phyloP scores from a whole-genome alignment of 1,140 invertebrate genomes.

The Octopus bimaculoides region DNA sequence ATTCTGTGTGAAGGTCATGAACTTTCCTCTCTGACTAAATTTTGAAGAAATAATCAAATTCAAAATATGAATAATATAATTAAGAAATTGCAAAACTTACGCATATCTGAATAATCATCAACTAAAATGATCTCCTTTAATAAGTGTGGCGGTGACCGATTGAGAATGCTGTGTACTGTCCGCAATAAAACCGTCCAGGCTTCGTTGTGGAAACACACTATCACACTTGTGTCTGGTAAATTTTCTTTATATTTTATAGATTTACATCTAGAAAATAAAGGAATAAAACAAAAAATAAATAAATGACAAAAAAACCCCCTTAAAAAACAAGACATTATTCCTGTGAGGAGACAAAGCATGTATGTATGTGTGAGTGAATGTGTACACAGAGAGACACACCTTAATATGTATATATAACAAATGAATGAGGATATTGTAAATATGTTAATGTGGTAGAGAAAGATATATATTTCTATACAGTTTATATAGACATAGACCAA shows the following conservation, averaged over 20 bases:
- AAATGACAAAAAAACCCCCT: background rate
- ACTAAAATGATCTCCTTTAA: slow-evolving; percentile 86
- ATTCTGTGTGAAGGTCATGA: no score
- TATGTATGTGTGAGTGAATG: no score
- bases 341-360: background rate
- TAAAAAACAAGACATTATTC: background rate
- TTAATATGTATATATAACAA: no score
- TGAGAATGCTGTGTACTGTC: slow-evolving; percentile 84
- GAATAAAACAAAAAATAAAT: background rate
- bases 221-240: slow-evolving; percentile 88
- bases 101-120: slow-evolving; percentile 96
- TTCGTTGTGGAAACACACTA: slow-evolving; percentile 86
- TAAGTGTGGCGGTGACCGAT: slow-evolving; percentile 74
- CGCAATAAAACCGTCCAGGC: slow-evolving; percentile 81
- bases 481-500: no score
- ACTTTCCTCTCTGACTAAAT: no score
- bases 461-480: no score
- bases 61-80: no score
- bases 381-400: no score
- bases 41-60: no score
- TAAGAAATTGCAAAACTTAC: slow-evolving; percentile 64
- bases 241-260: slow-evolving; percentile 65
- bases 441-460: no score
- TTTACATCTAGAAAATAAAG: background rate
- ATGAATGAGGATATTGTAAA: no score